Base-by-base conservation (phyloP, 2,888 invertebrate species). In the Nemotelus nigrinus region DNA sequence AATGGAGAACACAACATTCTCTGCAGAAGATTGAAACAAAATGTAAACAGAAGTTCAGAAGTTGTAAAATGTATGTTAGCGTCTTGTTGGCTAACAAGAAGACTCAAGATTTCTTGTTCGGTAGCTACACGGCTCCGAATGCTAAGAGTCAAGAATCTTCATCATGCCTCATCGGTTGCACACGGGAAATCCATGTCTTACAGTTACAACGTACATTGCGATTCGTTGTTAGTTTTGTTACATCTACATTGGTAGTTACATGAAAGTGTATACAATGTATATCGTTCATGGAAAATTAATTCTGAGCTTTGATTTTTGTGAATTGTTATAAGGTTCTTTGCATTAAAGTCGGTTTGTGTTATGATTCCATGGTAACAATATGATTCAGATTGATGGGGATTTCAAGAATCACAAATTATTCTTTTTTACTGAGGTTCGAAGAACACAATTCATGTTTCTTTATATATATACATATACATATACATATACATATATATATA, bases 131-230 rank as follows among this genome's bases (percentile, higher is more conserved):
- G n/a, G 72, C 53, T 60, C 63, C 39, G n/a, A 60, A 60, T 50
- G 50, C 41, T 48, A 5, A 7, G 41, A 44, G 63, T 0, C 60
- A 45, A 39, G 25, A 43, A 55, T 74, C 60, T 43, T 60, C 74
- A 60, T 63, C 77, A 79, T 79, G 75, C 75, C 74, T 77, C 79
- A 79, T 77, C 70, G 75, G 55, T 77, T 77, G 48, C 77, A 79
- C 79, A 79, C 55, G 79, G 75, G 70, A 79, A 79, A 44, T 67
- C 65, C 74, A 77, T 79, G 79, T 79, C 77, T 77, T 79, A 68
- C 75, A 74, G 39, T 57, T 5, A 44, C 10, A 43, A 60, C 10
- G 39, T 60, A 74, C 74, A 74, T 74, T 74, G 50, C 50, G n/a
- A 53, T 47, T 48, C 48, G 60, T 48, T 74, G 60, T 60, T 74